Evolutionary conservation across 2,888 invertebrate genomes (phyloP), one percentile per base, ranked within the genome.

Genomic region (Caenorhabditis panamensis): DNA sequence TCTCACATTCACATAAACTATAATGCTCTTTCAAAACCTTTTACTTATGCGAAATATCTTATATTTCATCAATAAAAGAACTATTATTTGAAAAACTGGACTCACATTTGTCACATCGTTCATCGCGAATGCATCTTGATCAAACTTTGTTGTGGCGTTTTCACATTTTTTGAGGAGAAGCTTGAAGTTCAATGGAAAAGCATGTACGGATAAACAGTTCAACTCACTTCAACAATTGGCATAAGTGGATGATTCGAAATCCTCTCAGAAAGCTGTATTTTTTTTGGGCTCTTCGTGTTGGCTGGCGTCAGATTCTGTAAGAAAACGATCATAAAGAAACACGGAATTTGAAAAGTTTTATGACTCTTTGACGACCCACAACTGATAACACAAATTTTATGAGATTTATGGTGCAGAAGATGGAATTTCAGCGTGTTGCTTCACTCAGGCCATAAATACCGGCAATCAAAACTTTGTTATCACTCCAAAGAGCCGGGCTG

Each of bases 81-180:
- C 41, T 51, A 71, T 62, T 71, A 71, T 71, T 61, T 47, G 47
- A 47, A n/a, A n/a, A 47, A 11, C 3, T 56, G n/a, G n/a, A 59
- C 69, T 61, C 41, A 84, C 83, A 31, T 61, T 47, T 73, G 66
- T 62, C 0, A 84, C 71, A 44, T 84, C 83, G 3, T 82, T 75
- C 54, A 77, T 64, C 26, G 77, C 71, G 41, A 82, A 84, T 9
- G 58, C 37, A 16, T 54, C 20, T 26, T 28, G 22, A 28, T 77
- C 67, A 26, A 79, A 69, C 0, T 54, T 58, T 18, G 56, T 61
- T 2, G 47, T 56, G 0, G 72, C 83, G 9, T 56, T 16, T 62
- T 84, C 82, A 66, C 82, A 76, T 79, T 84, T 84, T 26, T 64
- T 20, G 26, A 79, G 22, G 2, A 84, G 62, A 1, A 76, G 22